These are phyloP conservation scores for Exephanes ischioxanthus DNA, from an alignment of 2,888 invertebrate genomes.

Conservation along the genomic window DNA sequence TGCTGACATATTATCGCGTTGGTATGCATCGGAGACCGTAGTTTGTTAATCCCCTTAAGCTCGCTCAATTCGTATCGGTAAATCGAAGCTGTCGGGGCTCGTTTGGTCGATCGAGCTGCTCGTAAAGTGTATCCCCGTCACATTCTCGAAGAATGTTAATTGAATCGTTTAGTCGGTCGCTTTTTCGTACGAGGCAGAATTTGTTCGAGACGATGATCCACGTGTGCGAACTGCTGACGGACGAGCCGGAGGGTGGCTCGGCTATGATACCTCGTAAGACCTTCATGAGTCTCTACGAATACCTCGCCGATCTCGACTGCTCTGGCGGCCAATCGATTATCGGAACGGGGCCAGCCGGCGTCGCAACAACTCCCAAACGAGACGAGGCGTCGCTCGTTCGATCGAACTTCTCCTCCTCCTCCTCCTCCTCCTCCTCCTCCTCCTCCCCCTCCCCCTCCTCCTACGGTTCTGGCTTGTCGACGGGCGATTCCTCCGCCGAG, in stretches of 20 bases:
- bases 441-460: conserved; percentile 30
- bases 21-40: not conserved
- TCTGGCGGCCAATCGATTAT: conserved; percentile 70
- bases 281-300: conserved; percentile 86
- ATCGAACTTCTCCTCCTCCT: conserved; percentile 48
- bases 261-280: conserved; percentile 89
- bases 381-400: conserved; percentile 57
- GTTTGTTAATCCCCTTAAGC: conserved; percentile 5
- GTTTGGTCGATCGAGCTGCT: not conserved
- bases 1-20: not conserved
- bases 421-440: conserved; percentile 34
- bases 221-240: conserved; percentile 92
- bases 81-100: conserved; percentile 22
- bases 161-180: conserved; percentile 11
- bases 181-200: conserved; percentile 85
- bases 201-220: conserved; percentile 92
- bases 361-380: conserved; percentile 25
- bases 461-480: conserved; percentile 24
- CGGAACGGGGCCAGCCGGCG: conserved; percentile 42
- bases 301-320: conserved; percentile 80
- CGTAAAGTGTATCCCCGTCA: not conserved
- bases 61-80: not conserved
- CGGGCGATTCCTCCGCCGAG: conserved; percentile 7
- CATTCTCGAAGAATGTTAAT: conserved; percentile 7
- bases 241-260: conserved; percentile 93